These are phyloP conservation scores for Eupithecia exiguata DNA, from an alignment of 2,888 invertebrate genomes.

Conservation along the genomic window DNA sequence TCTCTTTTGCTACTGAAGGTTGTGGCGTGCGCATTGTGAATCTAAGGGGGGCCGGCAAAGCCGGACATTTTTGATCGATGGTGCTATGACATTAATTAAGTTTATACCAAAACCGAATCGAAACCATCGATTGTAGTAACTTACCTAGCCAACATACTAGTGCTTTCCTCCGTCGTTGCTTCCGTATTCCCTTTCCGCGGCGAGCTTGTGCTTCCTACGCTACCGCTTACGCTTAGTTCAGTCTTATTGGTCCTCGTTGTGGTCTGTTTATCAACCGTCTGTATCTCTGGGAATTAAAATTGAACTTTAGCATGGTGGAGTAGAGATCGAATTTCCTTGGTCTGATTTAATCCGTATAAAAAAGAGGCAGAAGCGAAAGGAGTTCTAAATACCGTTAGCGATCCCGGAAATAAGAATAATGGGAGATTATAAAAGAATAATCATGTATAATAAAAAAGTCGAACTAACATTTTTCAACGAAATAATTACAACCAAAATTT, in stretches of 20 bases:
- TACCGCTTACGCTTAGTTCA: constrained; percentile 76
- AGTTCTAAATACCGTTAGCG: too few species aligned
- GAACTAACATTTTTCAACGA: too few species aligned
- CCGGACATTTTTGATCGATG: too few species aligned
- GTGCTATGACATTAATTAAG: neutral
- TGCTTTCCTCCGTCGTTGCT: constrained; percentile 53
- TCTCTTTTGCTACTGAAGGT: too few species aligned
- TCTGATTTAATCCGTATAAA: too few species aligned
- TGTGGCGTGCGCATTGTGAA: too few species aligned
- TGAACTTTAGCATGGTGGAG: neutral
- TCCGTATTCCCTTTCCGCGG: constrained; percentile 65
- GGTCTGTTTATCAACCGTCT: constrained; percentile 63
- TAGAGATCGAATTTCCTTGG: neutral
- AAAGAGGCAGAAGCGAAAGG: too few species aligned
- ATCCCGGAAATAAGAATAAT: too few species aligned
- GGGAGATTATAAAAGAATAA: too few species aligned
- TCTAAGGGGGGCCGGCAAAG: too few species aligned
- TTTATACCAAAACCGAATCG: neutral
- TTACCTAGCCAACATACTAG: constrained; percentile 72
- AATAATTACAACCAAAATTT: too few species aligned
- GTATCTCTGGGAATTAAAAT: constrained; percentile 17
- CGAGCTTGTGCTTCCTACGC: constrained; percentile 62
- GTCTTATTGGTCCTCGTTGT: constrained; percentile 78
- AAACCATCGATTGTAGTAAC: constrained; percentile 24
- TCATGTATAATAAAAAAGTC: too few species aligned